Evolutionary conservation across 2,888 invertebrate genomes (phyloP).

Genomic region (Chouioia cunea): DNA sequence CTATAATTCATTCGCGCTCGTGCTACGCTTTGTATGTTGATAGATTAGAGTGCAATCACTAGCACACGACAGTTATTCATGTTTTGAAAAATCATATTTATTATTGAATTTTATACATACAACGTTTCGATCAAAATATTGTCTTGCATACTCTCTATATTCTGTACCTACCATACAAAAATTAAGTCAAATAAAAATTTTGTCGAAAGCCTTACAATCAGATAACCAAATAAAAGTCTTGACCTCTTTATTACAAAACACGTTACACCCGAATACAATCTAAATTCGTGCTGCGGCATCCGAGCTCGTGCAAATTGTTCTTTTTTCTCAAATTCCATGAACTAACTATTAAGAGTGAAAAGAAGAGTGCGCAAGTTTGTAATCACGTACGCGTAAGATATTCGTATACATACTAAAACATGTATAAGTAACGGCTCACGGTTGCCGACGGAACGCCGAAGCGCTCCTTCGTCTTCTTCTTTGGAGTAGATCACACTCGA

Average conservation of each 20-base stretch:
- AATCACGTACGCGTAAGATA: slow-evolving; percentile 9
- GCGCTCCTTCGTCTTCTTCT: slow-evolving; percentile 5
- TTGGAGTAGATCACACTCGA: slow-evolving; percentile 10
- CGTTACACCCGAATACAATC: slow-evolving; percentile 25
- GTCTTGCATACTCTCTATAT: no score
- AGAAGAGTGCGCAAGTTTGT: slow-evolving; percentile 4
- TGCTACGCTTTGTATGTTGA: no score
- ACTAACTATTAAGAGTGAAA: slow-evolving; percentile 35
- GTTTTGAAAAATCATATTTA: no score
- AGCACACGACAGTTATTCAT: no score
- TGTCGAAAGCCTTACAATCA: no score
- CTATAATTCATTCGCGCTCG: no score
- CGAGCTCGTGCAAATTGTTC: slow-evolving; percentile 9
- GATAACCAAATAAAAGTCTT: slow-evolving; percentile 7
- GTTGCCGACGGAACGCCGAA: slow-evolving; percentile 42
- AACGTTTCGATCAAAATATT: no score
- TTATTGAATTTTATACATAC: no score
- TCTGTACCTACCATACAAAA: no score
- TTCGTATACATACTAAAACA: no score
- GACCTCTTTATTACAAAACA: slow-evolving; percentile 14
- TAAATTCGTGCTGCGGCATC: slow-evolving; percentile 8
- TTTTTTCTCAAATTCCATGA: slow-evolving; percentile 18
- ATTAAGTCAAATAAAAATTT: no score
- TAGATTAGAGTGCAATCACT: no score
- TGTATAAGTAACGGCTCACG: slow-evolving; percentile 10